Evolutionary conservation across 2,888 invertebrate species (phyloP).

Genomic region (Andrena dorsata): DNA sequence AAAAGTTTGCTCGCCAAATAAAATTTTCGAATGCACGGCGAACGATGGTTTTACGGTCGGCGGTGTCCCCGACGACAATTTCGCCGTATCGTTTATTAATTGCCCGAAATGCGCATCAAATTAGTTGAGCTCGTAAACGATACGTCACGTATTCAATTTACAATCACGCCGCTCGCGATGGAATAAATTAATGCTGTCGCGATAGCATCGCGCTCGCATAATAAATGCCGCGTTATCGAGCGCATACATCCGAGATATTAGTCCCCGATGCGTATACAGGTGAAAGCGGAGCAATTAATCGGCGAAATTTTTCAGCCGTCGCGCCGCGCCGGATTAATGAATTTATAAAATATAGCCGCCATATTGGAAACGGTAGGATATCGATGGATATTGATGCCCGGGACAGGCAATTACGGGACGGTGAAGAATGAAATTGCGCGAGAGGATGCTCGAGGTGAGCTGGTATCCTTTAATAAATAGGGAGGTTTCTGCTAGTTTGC

Average conservation of each 20-base stretch:
- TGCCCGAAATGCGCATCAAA: constrained; percentile 79
- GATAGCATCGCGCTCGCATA: constrained; percentile 77
- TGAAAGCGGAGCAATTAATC: constrained; percentile 63
- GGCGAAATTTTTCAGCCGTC: constrained; percentile 52
- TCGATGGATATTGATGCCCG: constrained; percentile 24
- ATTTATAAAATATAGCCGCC: constrained; percentile 52
- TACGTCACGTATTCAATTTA: constrained; percentile 82
- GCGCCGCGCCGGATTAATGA: constrained; percentile 59
- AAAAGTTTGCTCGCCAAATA: constrained; percentile 21
- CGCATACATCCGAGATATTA: constrained; percentile 71
- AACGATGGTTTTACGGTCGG: constrained; percentile 12
- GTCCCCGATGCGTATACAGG: constrained; percentile 23
- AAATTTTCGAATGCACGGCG: constrained; percentile 22
- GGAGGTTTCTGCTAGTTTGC: not conserved
- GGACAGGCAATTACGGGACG: constrained; percentile 33
- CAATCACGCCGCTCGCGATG: constrained; percentile 74
- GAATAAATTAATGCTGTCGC: constrained; percentile 82
- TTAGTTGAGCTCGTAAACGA: constrained; percentile 81
- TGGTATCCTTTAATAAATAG: not conserved
- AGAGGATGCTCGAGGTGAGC: not conserved
- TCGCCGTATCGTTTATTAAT: constrained; percentile 80
- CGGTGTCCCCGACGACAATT: constrained; percentile 65
- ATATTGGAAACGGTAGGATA: constrained; percentile 38
- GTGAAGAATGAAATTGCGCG: not conserved
- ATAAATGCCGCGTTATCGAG: constrained; percentile 81